phyloP scores from a whole-genome alignment of 1,140 invertebrate genomes.

The Atopsyche davidsoni region DNA sequence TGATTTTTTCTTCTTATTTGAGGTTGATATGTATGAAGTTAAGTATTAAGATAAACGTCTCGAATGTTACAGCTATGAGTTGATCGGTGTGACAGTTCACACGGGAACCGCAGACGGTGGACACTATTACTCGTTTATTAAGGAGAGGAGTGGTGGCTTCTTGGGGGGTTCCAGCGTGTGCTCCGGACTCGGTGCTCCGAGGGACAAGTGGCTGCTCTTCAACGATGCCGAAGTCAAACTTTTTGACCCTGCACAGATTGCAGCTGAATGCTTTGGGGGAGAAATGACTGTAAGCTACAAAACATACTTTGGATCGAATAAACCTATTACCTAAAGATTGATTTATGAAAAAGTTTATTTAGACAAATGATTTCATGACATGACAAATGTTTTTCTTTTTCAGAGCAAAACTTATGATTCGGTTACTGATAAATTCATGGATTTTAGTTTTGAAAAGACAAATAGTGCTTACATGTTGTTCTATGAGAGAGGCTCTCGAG shows the following conservation, averaged over 20 bases:
- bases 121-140: slow-evolving; percentile 95
- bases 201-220: slow-evolving; percentile 90
- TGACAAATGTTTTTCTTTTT: slow-evolving; percentile 34
- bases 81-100: slow-evolving; percentile 94
- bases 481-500: slow-evolving; percentile 69
- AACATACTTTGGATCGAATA: too few relatives aligned
- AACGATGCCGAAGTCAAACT: slow-evolving; percentile 95
- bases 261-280: slow-evolving; percentile 92
- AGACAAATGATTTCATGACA: neutral
- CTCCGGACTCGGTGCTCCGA: slow-evolving; percentile 38
- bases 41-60: neutral
- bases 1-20: neutral
- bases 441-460: slow-evolving; percentile 95
- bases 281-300: slow-evolving; percentile 81
- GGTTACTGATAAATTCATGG: slow-evolving; percentile 94
- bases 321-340: too few relatives aligned
- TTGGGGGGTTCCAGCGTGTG: slow-evolving; percentile 19
- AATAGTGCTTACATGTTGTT: slow-evolving; percentile 98
- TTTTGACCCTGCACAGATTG: slow-evolving; percentile 90
- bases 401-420: slow-evolving; percentile 95
- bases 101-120: slow-evolving; percentile 94
- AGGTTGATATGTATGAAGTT: neutral
- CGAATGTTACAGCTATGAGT: slow-evolving; percentile 68
- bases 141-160: slow-evolving; percentile 64
- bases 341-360: neutral